Base-by-base conservation (phyloP, 2,888 invertebrate species). In the Oligia strigilis region DNA sequence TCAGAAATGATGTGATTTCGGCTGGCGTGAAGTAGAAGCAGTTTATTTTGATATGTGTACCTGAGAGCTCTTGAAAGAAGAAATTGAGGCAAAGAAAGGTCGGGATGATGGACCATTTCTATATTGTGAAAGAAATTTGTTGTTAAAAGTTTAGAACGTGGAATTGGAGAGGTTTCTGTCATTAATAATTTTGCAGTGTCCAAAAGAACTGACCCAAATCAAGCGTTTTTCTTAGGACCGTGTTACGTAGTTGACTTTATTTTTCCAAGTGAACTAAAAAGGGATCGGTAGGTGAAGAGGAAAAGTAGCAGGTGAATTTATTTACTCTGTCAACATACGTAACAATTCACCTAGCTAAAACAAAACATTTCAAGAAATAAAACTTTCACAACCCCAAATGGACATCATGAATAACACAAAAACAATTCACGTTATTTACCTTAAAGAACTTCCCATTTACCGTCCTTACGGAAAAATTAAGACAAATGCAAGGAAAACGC, bases 1-100 rank as follows among this genome's bases (percentile, higher is more conserved):
- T 85, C 79, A 81, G 81, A 82, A 89, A 88, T 85, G 83, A 88
- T 86, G 86, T 86, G 89, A 89, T 89, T 87, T 86, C 81, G 81
- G 81, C 65, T 76, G 81, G 85, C 84, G 82, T 80, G 85, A 85
- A 87, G 82, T 81, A 80, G 77, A 81, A 83, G 88, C 82, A 82
- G 82, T 85, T 88, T 85, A 88, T 87, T 84, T 81, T 85, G 82
- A 89, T 86, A 80, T 89, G 82, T 86, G 79, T 89, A 84, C 82
- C 87, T 84, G 83, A 83, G 80, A 82, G 83, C 84, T 82, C 87
- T 89, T 84, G 75, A 79, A 58, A 71, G 75, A 74, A 75, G 79
- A 78, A 87, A 86, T 88, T 74, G 83, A 83, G 75, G 79, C 71
- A 29, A 52, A 64, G 77, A 84, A 79, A 79, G 86, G 76, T 85